Evolutionary conservation across 1,140 invertebrate species (phyloP).

Genomic region (Archivesica marissinica): DNA sequence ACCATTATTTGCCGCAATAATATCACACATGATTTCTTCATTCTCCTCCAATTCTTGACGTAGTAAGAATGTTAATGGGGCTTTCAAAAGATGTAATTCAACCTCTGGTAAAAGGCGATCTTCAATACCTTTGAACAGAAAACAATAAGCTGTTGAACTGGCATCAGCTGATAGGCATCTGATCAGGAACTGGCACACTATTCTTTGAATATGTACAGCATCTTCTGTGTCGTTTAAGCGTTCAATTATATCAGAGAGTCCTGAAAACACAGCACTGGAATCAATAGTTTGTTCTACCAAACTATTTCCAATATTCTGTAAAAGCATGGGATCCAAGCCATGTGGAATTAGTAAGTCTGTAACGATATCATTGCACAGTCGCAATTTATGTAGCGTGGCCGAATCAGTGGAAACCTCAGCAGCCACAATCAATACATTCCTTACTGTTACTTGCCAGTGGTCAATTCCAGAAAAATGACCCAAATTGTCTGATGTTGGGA

Average conservation of each 20-base stretch:
- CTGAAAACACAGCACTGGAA: background rate
- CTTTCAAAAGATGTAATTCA: constrained; percentile 9
- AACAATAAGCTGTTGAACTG: background rate
- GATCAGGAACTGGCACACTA: constrained; percentile 20
- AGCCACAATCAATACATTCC: constrained; percentile 1
- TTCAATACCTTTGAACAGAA: background rate
- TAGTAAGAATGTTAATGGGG: background rate
- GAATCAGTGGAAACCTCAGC: constrained; percentile 17
- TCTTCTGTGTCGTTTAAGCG: no score
- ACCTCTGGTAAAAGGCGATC: background rate
- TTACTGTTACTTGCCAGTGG: constrained; percentile 1
- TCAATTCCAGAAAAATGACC: constrained; percentile 6
- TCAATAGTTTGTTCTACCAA: background rate
- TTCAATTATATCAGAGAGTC: background rate
- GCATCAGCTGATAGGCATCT: constrained; percentile 10
- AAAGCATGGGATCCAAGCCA: background rate
- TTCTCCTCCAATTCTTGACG: background rate
- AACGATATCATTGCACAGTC: constrained; percentile 33
- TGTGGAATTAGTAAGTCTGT: background rate
- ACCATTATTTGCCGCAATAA: background rate
- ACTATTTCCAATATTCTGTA: background rate
- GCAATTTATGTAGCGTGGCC: background rate
- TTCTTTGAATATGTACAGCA: background rate
- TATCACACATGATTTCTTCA: background rate
- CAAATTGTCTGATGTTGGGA: constrained; percentile 4